These are phyloP conservation scores for Cettia cetti DNA, from an alignment of 2,113 vertebrate species.

Conservation along the genomic window DNA sequence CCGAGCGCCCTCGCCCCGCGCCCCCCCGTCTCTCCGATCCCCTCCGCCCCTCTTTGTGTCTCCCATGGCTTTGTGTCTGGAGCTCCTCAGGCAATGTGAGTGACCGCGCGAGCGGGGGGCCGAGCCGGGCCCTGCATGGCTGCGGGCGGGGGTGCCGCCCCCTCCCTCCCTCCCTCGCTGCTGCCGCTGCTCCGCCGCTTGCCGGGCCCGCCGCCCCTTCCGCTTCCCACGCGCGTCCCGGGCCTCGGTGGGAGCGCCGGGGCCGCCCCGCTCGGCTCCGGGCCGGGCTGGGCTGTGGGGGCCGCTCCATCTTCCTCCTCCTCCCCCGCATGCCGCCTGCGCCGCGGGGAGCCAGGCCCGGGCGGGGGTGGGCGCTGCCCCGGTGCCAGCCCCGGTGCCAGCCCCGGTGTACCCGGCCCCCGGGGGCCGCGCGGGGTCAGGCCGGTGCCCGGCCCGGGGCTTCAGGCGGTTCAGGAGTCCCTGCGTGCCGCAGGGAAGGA, in stretches of 20 bases:
- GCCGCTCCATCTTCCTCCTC: not conserved
- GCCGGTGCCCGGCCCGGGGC: not conserved
- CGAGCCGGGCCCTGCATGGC: slow-evolving; percentile 44
- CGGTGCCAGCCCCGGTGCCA: not conserved
- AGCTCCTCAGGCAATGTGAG: slow-evolving; percentile 81
- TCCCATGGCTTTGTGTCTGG: slow-evolving; percentile 81
- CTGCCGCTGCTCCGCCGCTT: slow-evolving; percentile 17
- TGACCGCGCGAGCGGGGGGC: slow-evolving; percentile 32
- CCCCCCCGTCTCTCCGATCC: not conserved
- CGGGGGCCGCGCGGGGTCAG: not conserved
- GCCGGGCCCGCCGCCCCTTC: slow-evolving; percentile 1
- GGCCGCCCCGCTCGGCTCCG: not conserved
- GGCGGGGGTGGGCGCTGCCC: not conserved
- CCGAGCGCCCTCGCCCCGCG: not conserved
- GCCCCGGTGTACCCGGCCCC: not conserved
- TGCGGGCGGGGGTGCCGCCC: slow-evolving; percentile 53
- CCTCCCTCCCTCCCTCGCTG: slow-evolving; percentile 53
- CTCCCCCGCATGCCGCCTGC: not conserved
- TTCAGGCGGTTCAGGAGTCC: not conserved
- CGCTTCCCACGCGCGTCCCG: not conserved
- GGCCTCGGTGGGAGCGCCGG: not conserved
- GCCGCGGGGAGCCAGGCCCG: not conserved
- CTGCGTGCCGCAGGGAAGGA: not conserved
- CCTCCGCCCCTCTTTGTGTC: slow-evolving; percentile 64
- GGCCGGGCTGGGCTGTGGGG: not conserved